Conservation (phyloP, 1,140 invertebrate species). For the Eumeta japonica region DNA sequence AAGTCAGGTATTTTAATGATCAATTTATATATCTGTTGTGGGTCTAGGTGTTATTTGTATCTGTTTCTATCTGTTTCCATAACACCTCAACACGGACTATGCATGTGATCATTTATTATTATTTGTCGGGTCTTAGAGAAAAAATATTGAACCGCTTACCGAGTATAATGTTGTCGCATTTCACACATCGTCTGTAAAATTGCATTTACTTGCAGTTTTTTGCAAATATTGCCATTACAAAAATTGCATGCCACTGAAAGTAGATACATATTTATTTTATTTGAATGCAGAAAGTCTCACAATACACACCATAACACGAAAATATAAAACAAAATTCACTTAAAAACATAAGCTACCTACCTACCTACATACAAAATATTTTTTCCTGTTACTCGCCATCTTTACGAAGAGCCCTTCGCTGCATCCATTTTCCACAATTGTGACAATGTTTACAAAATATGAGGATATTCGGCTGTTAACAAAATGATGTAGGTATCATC, state of each 20-base stretch:
- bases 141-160: constrained; percentile 18
- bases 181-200: constrained; percentile 15
- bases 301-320: constrained; percentile 6
- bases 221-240: too few relatives aligned
- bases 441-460: constrained; percentile 6
- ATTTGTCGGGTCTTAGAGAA: constrained; percentile 15
- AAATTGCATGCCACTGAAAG: too few relatives aligned
- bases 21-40: too few relatives aligned
- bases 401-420: constrained; percentile 9
- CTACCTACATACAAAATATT: too few relatives aligned
- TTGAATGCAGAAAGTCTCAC: too few relatives aligned
- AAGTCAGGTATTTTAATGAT: too few relatives aligned
- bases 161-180: constrained; percentile 13
- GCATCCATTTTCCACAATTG: too few relatives aligned
- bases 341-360: constrained; percentile 6
- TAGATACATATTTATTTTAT: neutral
- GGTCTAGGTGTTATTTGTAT: constrained; percentile 13
- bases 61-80: constrained; percentile 13
- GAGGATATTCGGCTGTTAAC: constrained; percentile 8
- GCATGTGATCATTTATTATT: constrained; percentile 15
- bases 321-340: constrained; percentile 4
- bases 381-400: constrained; percentile 8
- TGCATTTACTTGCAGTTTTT: constrained; percentile 13
- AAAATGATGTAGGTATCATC: constrained; percentile 8
- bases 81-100: constrained; percentile 11